phyloP scores from a whole-genome alignment of 2,113 vertebrate genomes.

The Poeciliopsis turrubarensis region DNA sequence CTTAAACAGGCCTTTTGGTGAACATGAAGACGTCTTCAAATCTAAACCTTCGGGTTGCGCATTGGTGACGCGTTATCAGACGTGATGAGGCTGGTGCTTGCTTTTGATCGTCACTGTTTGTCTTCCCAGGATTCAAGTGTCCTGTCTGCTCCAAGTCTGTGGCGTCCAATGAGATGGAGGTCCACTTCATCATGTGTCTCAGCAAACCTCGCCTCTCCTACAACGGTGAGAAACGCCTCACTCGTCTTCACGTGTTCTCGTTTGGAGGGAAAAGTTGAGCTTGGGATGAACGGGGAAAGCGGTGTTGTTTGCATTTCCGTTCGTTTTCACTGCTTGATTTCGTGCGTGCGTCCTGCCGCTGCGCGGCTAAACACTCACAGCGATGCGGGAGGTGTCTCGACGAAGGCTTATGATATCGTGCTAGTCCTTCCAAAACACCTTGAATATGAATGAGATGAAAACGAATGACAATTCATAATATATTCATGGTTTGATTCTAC shows the following conservation, averaged over 20 bases:
- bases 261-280: not conserved
- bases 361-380: conserved; percentile 31
- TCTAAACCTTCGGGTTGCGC: not conserved
- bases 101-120: conserved; percentile 15
- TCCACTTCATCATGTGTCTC: conserved; percentile 99
- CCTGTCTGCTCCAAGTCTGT: conserved; percentile 99
- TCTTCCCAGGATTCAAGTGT: conserved; percentile 94
- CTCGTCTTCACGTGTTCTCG: not conserved
- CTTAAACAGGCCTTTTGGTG: not conserved
- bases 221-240: conserved; percentile 84
- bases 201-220: conserved; percentile 99
- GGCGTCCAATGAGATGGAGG: conserved; percentile 98
- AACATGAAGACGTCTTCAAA: not conserved
- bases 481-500: conserved; percentile 19
- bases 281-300: not conserved
- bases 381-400: conserved; percentile 8
- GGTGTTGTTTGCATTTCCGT: not conserved
- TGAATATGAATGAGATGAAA: conserved; percentile 41
- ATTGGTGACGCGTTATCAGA: not conserved
- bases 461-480: conserved; percentile 34
- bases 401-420: not conserved
- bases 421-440: conserved; percentile 19
- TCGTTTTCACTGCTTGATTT: not conserved
- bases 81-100: not conserved
- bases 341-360: conserved; percentile 1